Percentiles rank a stretch among this genome's conserved stretches.
Evolutionary conservation across 1,140 invertebrate species (phyloP).

Genomic region (Anthonomus grandis): DNA sequence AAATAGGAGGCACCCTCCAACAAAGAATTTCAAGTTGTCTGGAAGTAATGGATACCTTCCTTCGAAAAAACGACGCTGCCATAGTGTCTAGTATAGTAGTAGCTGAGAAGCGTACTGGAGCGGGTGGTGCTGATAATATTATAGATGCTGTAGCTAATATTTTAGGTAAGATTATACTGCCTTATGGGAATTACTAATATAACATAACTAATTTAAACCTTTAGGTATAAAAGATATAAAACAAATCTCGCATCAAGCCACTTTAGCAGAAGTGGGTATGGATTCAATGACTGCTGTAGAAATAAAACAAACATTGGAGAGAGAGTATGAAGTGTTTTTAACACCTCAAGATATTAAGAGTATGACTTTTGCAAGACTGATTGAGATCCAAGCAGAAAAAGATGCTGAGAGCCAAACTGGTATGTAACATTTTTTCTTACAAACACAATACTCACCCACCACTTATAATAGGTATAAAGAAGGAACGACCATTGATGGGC

Average conservation of each 20-base stretch:
- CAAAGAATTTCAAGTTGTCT: slow-evolving; percentile 81
- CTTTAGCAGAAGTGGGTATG: slow-evolving; percentile 81
- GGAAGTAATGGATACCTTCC: slow-evolving; percentile 62
- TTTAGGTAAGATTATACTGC: slow-evolving; percentile 47
- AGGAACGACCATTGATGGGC: slow-evolving; percentile 14
- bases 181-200: neutral
- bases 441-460: neutral
- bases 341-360: slow-evolving; percentile 59
- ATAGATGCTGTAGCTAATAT: slow-evolving; percentile 64
- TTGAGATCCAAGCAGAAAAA: slow-evolving; percentile 25
- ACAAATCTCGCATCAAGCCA: slow-evolving; percentile 61
- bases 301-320: slow-evolving; percentile 66
- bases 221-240: slow-evolving; percentile 53
- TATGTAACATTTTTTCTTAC: neutral
- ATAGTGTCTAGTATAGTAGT: slow-evolving; percentile 78
- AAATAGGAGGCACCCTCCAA: slow-evolving; percentile 77
- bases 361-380: slow-evolving; percentile 45
- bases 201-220: slow-evolving; percentile 1
- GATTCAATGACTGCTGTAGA: slow-evolving; percentile 89
- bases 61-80: slow-evolving; percentile 59
- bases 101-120: slow-evolving; percentile 64
- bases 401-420: slow-evolving; percentile 3
- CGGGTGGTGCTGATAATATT: slow-evolving; percentile 57
- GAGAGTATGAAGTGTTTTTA: slow-evolving; percentile 61
- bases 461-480: neutral